Percentiles rank a stretch among this genome's conserved stretches.
Conservation (phyloP, 2,113 vertebrate genomes). For the Pimephales promelas region DNA sequence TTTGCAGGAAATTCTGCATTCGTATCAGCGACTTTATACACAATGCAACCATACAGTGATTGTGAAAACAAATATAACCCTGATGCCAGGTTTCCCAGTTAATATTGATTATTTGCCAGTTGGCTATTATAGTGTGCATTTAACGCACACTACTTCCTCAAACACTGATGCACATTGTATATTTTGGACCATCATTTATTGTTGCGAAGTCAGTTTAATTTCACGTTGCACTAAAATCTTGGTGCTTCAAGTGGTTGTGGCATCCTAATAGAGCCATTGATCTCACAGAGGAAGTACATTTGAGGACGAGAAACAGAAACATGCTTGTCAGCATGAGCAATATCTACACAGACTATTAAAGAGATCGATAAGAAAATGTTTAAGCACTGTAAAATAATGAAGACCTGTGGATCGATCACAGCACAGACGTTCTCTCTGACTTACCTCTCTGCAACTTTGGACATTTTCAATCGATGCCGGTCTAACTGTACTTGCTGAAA, state of each 20-base stretch:
- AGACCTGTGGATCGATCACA: constrained; percentile 64
- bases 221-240: background rate
- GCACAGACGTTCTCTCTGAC: constrained; percentile 66
- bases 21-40: background rate
- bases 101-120: background rate
- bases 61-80: background rate
- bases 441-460: constrained; percentile 98
- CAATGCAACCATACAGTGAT: background rate
- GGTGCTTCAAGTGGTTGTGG: background rate
- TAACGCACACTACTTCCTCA: background rate
- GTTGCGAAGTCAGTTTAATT: background rate
- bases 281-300: constrained; percentile 7
- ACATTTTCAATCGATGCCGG: constrained; percentile 99
- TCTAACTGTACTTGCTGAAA: constrained; percentile 98
- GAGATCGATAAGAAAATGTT: constrained; percentile 53
- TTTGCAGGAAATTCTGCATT: background rate
- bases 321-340: constrained; percentile 26
- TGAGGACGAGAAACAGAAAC: constrained; percentile 39
- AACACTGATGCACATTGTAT: constrained; percentile 3
- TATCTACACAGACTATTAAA: constrained; percentile 46
- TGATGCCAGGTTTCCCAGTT: background rate
- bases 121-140: background rate
- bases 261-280: constrained; percentile 32
- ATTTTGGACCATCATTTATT: background rate
- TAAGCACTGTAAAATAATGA: constrained; percentile 63